These are phyloP conservation scores for Clarias batrachus DNA, from an alignment of 2,113 vertebrate species.

Conservation along the genomic window DNA sequence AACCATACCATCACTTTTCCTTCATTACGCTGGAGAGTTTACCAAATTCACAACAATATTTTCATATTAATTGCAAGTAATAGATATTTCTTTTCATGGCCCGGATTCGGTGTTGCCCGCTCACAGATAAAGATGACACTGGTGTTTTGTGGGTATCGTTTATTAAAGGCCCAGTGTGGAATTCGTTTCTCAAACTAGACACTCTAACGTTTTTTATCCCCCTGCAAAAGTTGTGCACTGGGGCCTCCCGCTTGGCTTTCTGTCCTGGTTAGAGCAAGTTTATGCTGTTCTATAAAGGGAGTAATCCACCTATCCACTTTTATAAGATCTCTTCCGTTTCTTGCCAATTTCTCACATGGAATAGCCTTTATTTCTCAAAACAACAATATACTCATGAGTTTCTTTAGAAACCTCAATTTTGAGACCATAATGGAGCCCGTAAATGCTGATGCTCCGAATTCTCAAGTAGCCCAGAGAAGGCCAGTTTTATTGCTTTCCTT, in stretches of 20 bases:
- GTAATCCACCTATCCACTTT: background rate
- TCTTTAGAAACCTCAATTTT: background rate
- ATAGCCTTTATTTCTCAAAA: background rate
- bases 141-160: background rate
- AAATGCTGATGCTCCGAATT: background rate
- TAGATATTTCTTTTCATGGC: background rate
- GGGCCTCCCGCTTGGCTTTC: background rate
- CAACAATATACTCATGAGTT: background rate
- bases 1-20: background rate
- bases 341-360: background rate
- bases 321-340: background rate
- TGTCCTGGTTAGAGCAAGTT: background rate
- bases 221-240: background rate
- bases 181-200: background rate
- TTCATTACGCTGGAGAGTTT: background rate
- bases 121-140: background rate
- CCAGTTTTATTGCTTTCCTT: background rate
- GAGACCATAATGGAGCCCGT: background rate
- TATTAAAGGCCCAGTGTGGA: background rate
- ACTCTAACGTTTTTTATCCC: background rate
- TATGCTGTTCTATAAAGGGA: background rate
- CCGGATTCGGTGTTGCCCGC: background rate
- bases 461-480: background rate
- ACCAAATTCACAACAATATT: background rate
- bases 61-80: background rate